Conservation (phyloP, 1,140 invertebrate species). For the Habropoda laboriosa region DNA sequence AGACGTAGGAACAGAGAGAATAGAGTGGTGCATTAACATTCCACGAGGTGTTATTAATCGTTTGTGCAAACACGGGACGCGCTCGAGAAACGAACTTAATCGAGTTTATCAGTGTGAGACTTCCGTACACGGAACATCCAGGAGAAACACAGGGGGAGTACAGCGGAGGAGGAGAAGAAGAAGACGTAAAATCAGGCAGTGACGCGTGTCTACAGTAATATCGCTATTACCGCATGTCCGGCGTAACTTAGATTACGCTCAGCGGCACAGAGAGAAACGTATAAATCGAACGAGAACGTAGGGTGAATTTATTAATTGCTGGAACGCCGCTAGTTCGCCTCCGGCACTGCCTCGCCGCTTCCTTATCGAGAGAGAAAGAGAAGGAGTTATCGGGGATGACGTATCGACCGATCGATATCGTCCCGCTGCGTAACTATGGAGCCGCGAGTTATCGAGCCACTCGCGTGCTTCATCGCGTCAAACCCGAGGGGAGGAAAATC, state of each 20-base stretch:
- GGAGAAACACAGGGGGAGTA: too few relatives aligned
- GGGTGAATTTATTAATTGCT: conserved; percentile 62
- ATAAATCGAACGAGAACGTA: neutral
- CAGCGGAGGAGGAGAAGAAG: neutral
- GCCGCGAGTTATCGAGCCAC: conserved; percentile 58
- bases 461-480: conserved; percentile 61
- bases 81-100: conserved; percentile 48
- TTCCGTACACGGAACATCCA: conserved; percentile 28
- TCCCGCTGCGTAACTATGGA: conserved; percentile 61
- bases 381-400: conserved; percentile 58
- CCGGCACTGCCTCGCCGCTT: conserved; percentile 7
- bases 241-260: conserved; percentile 33
- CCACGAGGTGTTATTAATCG: conserved; percentile 51
- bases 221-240: conserved; percentile 37
- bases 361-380: conserved; percentile 43
- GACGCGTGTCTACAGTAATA: conserved; percentile 51
- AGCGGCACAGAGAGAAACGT: conserved; percentile 1
- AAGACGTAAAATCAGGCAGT: conserved; percentile 34
- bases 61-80: conserved; percentile 20
- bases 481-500: conserved; percentile 21
- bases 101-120: conserved; percentile 49
- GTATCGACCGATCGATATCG: conserved; percentile 62
- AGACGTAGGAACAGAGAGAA: neutral
- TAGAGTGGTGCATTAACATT: conserved; percentile 19
- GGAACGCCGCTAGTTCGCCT: conserved; percentile 12